Conservation (phyloP, 2,888 invertebrate genomes). For the Mesopsocus fuscifrons region DNA sequence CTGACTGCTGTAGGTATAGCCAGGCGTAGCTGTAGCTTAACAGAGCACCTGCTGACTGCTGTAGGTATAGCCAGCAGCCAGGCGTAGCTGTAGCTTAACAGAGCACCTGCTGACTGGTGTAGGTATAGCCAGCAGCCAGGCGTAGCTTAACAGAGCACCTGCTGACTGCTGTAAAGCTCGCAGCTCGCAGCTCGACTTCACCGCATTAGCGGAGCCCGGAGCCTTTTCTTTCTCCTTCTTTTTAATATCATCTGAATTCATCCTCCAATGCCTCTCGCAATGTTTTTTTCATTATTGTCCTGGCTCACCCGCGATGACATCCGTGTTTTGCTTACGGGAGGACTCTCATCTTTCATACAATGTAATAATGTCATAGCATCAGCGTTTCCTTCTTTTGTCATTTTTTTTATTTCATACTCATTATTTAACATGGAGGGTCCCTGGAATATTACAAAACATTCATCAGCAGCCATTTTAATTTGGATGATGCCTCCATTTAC, state of each 20-base stretch:
- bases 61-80: no score
- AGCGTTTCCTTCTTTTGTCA: neutral
- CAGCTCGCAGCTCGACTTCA: neutral
- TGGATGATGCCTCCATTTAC: neutral
- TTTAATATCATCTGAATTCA: slow-evolving; percentile 10
- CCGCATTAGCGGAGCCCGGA: neutral
- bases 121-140: no score
- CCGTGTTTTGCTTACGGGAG: neutral
- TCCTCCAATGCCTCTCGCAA: slow-evolving; percentile 7
- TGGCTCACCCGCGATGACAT: neutral
- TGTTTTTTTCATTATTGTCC: slow-evolving; percentile 1
- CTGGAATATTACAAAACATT: neutral
- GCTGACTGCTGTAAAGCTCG: no score
- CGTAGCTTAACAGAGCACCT: no score
- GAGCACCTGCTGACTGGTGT: no score
- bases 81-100: no score
- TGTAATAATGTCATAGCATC: neutral
- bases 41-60: no score
- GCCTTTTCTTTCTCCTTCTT: slow-evolving; percentile 5
- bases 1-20: no score
- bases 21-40: no score
- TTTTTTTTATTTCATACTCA: slow-evolving; percentile 1
- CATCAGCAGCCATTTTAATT: neutral
- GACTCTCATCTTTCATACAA: neutral
- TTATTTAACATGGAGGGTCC: slow-evolving; percentile 8